Conservation (phyloP, 2,888 invertebrate genomes). For the Epirrhoe alternata region DNA sequence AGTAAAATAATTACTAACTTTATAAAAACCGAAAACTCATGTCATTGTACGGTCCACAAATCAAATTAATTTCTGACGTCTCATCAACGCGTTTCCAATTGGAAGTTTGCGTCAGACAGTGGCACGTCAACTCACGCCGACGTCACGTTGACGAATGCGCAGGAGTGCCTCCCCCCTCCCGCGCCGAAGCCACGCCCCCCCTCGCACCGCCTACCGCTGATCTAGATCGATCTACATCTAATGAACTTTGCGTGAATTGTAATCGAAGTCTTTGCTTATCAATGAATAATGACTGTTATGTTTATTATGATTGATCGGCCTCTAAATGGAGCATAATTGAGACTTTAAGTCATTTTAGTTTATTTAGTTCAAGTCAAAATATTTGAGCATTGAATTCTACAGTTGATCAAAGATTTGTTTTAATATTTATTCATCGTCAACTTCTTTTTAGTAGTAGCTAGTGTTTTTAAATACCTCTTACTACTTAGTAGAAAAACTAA, state of each 20-base stretch:
- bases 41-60: slow-evolving; percentile 31
- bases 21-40: background rate
- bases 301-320: slow-evolving; percentile 38
- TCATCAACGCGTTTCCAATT: slow-evolving; percentile 38
- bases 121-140: slow-evolving; percentile 58
- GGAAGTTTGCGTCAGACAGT: slow-evolving; percentile 49
- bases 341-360: slow-evolving; percentile 13
- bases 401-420: background rate
- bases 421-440: too few species aligned
- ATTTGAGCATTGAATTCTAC: background rate
- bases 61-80: slow-evolving; percentile 19
- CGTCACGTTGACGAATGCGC: slow-evolving; percentile 74
- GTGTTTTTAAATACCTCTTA: background rate
- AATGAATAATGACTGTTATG: slow-evolving; percentile 34
- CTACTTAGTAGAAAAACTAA: too few species aligned
- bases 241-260: slow-evolving; percentile 47
- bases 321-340: slow-evolving; percentile 25
- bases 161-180: slow-evolving; percentile 65
- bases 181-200: slow-evolving; percentile 64
- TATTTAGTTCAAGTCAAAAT: slow-evolving; percentile 12
- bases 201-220: slow-evolving; percentile 73
- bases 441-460: too few species aligned
- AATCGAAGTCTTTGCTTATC: slow-evolving; percentile 44
- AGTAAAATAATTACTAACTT: background rate
- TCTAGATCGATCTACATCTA: slow-evolving; percentile 78